Percentiles rank a stretch among this genome's conserved stretches.
Conservation (phyloP, 2,888 invertebrate genomes). For the Thyatira batis region DNA sequence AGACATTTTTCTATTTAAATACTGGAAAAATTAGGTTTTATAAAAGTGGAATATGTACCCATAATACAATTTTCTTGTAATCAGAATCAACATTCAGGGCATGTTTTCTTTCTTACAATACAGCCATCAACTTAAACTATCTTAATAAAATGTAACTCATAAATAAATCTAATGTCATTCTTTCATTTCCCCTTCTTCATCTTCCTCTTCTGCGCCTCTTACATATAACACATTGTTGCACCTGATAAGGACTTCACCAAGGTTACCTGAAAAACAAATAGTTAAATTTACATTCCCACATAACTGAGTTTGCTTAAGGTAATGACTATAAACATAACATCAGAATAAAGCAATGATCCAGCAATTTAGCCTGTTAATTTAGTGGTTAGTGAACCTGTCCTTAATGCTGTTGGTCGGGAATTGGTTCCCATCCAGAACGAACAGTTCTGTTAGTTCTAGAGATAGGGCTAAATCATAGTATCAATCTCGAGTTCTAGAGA, state of each 20-base stretch:
- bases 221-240: conserved; percentile 99
- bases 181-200: conserved; percentile 98
- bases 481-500: too few species aligned
- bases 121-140: conserved; percentile 11
- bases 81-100: neutral
- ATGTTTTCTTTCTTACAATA: neutral
- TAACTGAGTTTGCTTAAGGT: too few species aligned
- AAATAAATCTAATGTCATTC: conserved; percentile 84
- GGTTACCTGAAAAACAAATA: conserved; percentile 82
- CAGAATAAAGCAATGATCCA: too few species aligned
- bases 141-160: conserved; percentile 6
- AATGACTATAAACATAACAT: too few species aligned
- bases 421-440: too few species aligned
- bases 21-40: neutral
- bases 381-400: too few species aligned
- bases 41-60: neutral
- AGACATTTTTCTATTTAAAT: too few species aligned
- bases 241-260: conserved; percentile 98
- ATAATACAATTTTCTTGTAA: neutral
- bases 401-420: too few species aligned
- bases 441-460: too few species aligned
- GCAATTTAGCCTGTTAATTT: too few species aligned
- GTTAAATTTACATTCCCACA: too few species aligned
- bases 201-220: conserved; percentile 96
- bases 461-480: too few species aligned